A percentile compares a stretch with the other conserved stretches of the same genome.
Evolutionary conservation across 1,140 invertebrate species (phyloP).

Genomic region (Forficula auricularia): DNA sequence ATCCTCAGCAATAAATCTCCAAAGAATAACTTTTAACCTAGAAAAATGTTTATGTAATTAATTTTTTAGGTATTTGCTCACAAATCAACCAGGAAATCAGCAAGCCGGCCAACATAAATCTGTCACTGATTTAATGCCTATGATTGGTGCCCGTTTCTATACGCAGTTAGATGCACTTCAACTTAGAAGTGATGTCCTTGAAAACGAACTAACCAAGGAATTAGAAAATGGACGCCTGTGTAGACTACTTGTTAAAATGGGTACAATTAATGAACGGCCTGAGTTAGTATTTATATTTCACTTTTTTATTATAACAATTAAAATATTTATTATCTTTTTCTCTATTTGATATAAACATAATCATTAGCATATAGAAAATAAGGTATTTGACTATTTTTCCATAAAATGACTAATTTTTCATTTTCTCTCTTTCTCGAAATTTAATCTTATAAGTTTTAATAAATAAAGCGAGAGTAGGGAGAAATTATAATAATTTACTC

Average conservation of each 20-base stretch:
- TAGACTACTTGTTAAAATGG: constrained; percentile 76
- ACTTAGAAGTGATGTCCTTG: constrained; percentile 67
- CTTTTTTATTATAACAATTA: too few species aligned
- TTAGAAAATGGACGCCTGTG: constrained; percentile 87
- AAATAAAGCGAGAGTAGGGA: too few species aligned
- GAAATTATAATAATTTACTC: too few species aligned
- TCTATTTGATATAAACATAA: too few species aligned
- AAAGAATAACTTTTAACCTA: too few species aligned
- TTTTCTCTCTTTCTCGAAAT: too few species aligned
- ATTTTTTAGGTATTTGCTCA: constrained; percentile 52
- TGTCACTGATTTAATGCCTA: constrained; percentile 95
- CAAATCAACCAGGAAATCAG: constrained; percentile 30
- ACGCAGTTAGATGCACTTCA: constrained; percentile 83
- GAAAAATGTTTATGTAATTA: too few species aligned
- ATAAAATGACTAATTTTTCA: too few species aligned
- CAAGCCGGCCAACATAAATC: constrained; percentile 49
- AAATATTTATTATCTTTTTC: constrained; percentile 6
- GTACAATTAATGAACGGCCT: constrained; percentile 80
- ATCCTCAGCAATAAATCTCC: too few species aligned
- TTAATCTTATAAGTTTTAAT: too few species aligned
- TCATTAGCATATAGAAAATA: too few species aligned
- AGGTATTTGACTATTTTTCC: too few species aligned
- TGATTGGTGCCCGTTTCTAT: constrained; percentile 95
- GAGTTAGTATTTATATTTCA: constrained; percentile 47
- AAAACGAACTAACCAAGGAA: constrained; percentile 81